Evolutionary conservation across 2,888 invertebrate genomes (phyloP).

Genomic region (Ypsolopha sequella): DNA sequence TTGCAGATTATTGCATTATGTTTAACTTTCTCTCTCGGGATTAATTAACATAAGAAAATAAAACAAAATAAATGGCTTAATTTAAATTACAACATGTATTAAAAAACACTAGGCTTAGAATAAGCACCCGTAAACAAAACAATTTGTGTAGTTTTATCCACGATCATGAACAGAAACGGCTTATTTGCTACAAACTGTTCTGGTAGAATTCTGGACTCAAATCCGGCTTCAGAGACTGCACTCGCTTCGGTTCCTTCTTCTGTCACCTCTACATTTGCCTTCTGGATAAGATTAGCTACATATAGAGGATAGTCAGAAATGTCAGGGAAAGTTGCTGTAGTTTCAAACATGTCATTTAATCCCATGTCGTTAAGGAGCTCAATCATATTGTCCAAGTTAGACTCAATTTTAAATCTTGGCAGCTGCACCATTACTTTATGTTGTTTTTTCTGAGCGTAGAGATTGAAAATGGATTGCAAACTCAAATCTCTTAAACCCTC

Average conservation of each 20-base stretch:
- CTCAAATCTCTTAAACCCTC: slow-evolving; percentile 31
- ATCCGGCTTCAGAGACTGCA: slow-evolving; percentile 24
- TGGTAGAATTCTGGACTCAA: slow-evolving; percentile 21
- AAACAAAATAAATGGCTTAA: too few relatives aligned
- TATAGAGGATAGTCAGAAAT: slow-evolving; percentile 30
- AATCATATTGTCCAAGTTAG: slow-evolving; percentile 56
- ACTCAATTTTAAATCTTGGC: slow-evolving; percentile 71
- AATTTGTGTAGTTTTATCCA: slow-evolving; percentile 32
- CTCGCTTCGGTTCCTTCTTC: slow-evolving; percentile 45
- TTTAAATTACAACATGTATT: too few relatives aligned
- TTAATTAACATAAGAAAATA: too few relatives aligned
- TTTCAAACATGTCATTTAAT: slow-evolving; percentile 37
- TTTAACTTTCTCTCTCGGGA: too few relatives aligned
- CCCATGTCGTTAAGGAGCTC: slow-evolving; percentile 52
- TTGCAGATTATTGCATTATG: too few relatives aligned
- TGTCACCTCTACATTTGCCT: slow-evolving; percentile 46
- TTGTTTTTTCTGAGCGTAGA: background rate
- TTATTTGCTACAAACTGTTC: slow-evolving; percentile 32
- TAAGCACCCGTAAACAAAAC: slow-evolving; percentile 50
- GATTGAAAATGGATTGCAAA: background rate
- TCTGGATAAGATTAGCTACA: slow-evolving; percentile 47
- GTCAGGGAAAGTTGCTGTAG: slow-evolving; percentile 28
- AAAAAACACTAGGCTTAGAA: slow-evolving; percentile 29
- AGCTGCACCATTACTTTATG: slow-evolving; percentile 59
- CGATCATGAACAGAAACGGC: slow-evolving; percentile 54